Base-by-base conservation (phyloP, 1,140 invertebrate species). In the Drosophila pandora region DNA sequence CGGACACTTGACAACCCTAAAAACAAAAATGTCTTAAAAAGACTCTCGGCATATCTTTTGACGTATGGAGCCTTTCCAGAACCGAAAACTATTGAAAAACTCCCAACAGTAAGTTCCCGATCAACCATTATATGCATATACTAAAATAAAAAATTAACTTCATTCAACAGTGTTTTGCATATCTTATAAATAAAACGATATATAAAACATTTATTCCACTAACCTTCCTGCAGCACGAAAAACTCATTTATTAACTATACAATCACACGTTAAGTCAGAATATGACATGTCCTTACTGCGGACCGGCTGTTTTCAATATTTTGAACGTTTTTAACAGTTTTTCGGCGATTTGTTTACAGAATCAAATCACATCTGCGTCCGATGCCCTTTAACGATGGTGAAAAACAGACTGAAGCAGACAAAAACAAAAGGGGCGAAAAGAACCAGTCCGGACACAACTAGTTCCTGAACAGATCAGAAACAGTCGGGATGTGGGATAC, bases 371-470 rank as follows among this genome's bases (percentile, higher is more conserved):
- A 45, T 69, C 52, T 17, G 41, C 43, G 45, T 37, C 32, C 54
- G 48, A 53, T 59, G 65, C 61, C 71, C 56, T 62, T 62, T 62
- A 59, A 59, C 54, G 64, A 45, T 63, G 57, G 57, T 84, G 81
- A 76, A 84, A 85, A 76, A 67, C 76, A 76, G 76, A 72, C 80
- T 76, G 79, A 82, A 43, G 54, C 47, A 54, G 56, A 71, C 76
- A 84, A 82, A 76, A 82, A 83, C 80, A 83, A 79, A 62, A 65
- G 64, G 52, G 60, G 41, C 17, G 48, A 59, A 52, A 60, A 52
- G 80, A 83, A 65, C 65, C 57, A 71, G 53, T 76, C 63, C 28
- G 41, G 22, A 12, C n/a, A 45, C 12, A 64, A 50, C 39, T 67
- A 45, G 76, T 65, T 79, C 76, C 30, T 10, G 21, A 45, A 3